A percentile compares a stretch with the other conserved stretches of the same genome.
Evolutionary conservation across 2,888 invertebrate species (phyloP).

Genomic region (Drosophila hamatofila): DNA sequence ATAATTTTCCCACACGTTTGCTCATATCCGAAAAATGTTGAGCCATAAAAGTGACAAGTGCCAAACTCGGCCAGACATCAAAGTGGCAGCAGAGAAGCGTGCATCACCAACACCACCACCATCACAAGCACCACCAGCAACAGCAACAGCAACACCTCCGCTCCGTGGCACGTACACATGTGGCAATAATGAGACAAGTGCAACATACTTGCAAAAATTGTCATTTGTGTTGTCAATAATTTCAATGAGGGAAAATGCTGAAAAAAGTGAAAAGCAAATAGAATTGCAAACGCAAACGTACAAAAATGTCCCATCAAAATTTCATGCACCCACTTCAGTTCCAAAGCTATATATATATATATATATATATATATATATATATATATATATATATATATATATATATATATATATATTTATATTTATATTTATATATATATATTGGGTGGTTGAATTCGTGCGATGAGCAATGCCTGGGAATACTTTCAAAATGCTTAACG

Average conservation of each 20-base stretch:
- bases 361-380: neutral
- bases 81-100: conserved; percentile 42
- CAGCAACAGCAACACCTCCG: neutral
- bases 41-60: conserved; percentile 81
- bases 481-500: conserved; percentile 52
- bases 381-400: conserved; percentile 5
- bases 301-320: conserved; percentile 54
- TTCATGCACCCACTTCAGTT: conserved; percentile 12
- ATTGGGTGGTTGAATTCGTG: conserved; percentile 51
- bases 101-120: conserved; percentile 1
- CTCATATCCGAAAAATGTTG: conserved; percentile 67
- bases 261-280: conserved; percentile 4
- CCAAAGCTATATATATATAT: conserved; percentile 7
- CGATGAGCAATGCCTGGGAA: conserved; percentile 42
- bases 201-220: conserved; percentile 79
- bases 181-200: conserved; percentile 81
- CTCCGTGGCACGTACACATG: conserved; percentile 73
- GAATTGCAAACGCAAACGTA: conserved; percentile 10
- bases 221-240: conserved; percentile 75
- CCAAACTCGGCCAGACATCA: conserved; percentile 72
- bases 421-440: no score
- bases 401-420: conserved; percentile 1
- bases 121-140: neutral
- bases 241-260: conserved; percentile 46
- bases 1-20: conserved; percentile 74